Evolutionary conservation across 2,888 invertebrate genomes (phyloP), one percentile per base, ranked within the genome.

Genomic region (Drosophila paracracens): DNA sequence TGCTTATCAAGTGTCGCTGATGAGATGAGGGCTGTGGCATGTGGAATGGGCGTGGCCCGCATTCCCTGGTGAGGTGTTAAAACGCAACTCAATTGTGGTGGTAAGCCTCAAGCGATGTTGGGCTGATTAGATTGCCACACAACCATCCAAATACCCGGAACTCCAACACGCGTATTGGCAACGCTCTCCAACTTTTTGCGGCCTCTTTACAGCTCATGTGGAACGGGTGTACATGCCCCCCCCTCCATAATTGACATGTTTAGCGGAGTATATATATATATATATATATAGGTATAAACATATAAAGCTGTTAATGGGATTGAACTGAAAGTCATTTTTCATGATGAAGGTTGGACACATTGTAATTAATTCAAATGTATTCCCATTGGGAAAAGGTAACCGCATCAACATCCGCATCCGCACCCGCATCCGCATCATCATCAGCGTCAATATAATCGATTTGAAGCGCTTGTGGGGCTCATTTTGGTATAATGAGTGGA

Each of bases 161-260:
- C n/a, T 7, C 13, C 38, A 29, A 8, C n/a, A 29, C 56, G 13
- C 40, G 16, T n/a, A 13, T 29, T 38, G 35, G 33, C 16, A 40
- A 33, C 58, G 13, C 38, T 36, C 33, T 13, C 29, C 13, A 61
- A 61, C 38, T 77, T 70, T 59, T 52, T 65, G 51, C 54, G 40
- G 52, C 38, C 38, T 38, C 25, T 67, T 67, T 66, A 33, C 48
- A 50, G 36, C 38, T 50, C 27, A 53, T 65, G 40, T 60, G 52
- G 35, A 66, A 43, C 46, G 57, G 29, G 53, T 40, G 43, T 40
- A n/a, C 21, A 38, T 16, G 36, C 46, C n/a, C 21, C 4, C 54
- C 16, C 2, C 38, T n/a, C 29, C 58, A 68, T 73, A 87, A 89
- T 84, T 87, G 79, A 79, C 82, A 79, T 68, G 70, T 70, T 89